Evolutionary conservation across 2,113 vertebrate species (phyloP), one percentile per base, ranked within the genome.

Genomic region (Oreochromis niloticus): DNA sequence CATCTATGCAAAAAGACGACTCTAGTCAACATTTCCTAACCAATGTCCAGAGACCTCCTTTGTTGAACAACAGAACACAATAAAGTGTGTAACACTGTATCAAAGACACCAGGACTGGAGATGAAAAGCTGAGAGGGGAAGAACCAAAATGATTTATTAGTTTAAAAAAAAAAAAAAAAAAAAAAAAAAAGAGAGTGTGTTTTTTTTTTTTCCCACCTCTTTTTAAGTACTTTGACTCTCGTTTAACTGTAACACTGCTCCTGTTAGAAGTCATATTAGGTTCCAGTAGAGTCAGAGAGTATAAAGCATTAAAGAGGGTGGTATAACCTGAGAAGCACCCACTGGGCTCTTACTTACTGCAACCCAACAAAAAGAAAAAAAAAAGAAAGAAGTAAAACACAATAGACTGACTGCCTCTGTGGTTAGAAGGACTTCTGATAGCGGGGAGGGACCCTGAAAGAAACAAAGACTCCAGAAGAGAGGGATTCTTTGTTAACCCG

Each of bases 381-480:
- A 43, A 41, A 14, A 27, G 27, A 7, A 24, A 90, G 90, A 83
- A 87, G 66, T 8, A 48, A 0, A 52, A 87, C 87, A 94, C 91
- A 95, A 95, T 86, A 87, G 92, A 24, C 50, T 54, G 63, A 54
- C 86, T 78, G 82, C 54, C 46, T 93, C 61, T 89, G 41, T 88
- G 50, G 57, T 84, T 30, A 41, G 80, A 56, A 68, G 43, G 82
- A 87, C 85, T 82, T 89, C 68, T 83, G 73, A 91, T 84, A 75
- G 79, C 7, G 3, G 54, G 79, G 59, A 82, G 73, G 66, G 56
- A 85, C 57, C 24, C 54, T 52, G 46, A 71, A 75, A 83, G 84
- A 93, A 85, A 95, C 90, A 95, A 93, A 89, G 84, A 50, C 24
- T 56, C 91, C 56, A 73, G 50, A 89, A 89, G 84, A 90, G 87